phyloP scores from a whole-genome alignment of 2,797 vertebrate species.

The Sebastes wilsoni region DNA sequence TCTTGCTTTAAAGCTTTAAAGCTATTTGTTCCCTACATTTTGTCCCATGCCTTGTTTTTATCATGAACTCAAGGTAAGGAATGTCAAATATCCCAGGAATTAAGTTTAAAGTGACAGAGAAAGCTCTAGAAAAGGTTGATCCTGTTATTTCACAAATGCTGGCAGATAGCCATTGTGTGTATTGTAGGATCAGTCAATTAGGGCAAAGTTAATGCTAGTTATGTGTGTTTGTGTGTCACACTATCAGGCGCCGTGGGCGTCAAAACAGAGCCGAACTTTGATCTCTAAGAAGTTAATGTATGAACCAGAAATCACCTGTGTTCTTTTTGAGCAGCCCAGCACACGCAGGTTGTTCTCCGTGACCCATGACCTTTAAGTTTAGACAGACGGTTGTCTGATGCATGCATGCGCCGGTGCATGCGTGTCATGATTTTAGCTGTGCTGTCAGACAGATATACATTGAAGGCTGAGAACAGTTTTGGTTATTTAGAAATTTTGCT shows the following conservation, averaged over 20 bases:
- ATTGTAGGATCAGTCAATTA: neutral
- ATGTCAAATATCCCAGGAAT: neutral
- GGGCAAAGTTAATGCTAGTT: slow-evolving; percentile 26
- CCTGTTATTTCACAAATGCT: neutral
- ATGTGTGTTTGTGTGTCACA: slow-evolving; percentile 57
- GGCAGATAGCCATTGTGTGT: neutral
- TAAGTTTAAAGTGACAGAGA: neutral
- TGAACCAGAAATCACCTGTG: slow-evolving; percentile 23
- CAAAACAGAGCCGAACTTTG: slow-evolving; percentile 59
- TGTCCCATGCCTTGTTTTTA: neutral
- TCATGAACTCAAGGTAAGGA: neutral
- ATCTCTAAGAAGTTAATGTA: slow-evolving; percentile 60
- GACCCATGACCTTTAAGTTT: neutral
- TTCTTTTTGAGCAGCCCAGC: neutral
- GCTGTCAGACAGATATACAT: neutral
- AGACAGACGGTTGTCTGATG: neutral
- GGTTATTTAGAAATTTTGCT: neutral
- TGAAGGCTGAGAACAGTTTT: neutral
- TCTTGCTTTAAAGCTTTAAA: neutral
- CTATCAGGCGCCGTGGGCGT: neutral
- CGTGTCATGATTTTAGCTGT: neutral
- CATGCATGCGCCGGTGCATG: neutral
- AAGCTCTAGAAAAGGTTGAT: neutral
- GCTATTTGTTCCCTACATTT: neutral
- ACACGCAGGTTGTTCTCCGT: neutral